These are phyloP conservation scores for Daubentonia madagascariensis DNA, from an alignment of 2,113 vertebrate species.

Conservation along the genomic window DNA sequence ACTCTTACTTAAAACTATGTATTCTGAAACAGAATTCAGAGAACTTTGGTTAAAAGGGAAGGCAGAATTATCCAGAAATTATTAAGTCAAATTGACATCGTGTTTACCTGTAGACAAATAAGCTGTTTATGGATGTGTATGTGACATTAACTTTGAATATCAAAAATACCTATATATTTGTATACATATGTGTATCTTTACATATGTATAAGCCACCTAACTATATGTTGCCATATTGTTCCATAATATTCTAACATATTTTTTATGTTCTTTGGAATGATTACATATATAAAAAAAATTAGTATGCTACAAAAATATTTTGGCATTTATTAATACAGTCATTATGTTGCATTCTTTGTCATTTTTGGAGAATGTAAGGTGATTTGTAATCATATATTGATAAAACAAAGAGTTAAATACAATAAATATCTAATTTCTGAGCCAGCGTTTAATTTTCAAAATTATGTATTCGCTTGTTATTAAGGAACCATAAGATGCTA, in stretches of 20 bases:
- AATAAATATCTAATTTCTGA: slow-evolving; percentile 37
- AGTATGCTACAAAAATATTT: slow-evolving; percentile 3
- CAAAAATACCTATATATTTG: neutral
- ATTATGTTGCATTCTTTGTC: neutral
- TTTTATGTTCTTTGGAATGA: slow-evolving; percentile 29
- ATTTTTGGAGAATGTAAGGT: slow-evolving; percentile 41
- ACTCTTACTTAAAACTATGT: neutral
- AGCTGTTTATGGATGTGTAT: neutral
- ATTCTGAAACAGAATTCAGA: neutral
- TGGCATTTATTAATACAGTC: neutral
- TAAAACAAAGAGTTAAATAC: slow-evolving; percentile 22
- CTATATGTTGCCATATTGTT: neutral
- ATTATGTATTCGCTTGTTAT: neutral
- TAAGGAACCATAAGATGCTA: neutral
- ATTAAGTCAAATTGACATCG: neutral
- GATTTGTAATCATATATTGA: neutral
- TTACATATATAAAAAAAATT: neutral
- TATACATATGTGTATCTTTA: neutral
- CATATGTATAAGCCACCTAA: neutral
- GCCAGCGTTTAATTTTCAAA: slow-evolving; percentile 3
- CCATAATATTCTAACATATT: slow-evolving; percentile 13
- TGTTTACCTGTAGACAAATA: neutral
- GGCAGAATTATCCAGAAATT: neutral
- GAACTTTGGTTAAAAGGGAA: neutral
- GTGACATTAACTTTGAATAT: neutral